These are phyloP conservation scores for Alexandromys fortis DNA, from an alignment of 2,113 vertebrate genomes.

Conservation along the genomic window DNA sequence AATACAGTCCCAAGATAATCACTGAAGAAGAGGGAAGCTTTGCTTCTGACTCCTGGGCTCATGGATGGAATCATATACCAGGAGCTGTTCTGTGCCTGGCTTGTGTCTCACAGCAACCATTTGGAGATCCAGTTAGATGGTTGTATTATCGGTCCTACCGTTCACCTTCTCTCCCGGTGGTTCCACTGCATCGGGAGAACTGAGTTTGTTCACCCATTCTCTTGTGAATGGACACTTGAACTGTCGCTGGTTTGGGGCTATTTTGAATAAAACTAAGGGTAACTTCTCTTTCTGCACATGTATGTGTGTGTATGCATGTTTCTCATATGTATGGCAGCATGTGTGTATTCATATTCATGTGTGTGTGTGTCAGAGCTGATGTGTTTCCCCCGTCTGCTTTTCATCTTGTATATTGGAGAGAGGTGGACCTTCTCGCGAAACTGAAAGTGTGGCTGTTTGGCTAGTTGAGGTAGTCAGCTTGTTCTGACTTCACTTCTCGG, in stretches of 20 bases:
- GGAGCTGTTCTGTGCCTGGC: background rate
- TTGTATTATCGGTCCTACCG: background rate
- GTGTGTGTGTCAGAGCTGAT: background rate
- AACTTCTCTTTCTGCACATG: background rate
- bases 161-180: background rate
- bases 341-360: background rate
- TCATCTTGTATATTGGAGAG: background rate
- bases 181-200: background rate
- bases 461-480: background rate
- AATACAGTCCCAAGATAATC: background rate
- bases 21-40: background rate
- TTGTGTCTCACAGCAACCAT: background rate
- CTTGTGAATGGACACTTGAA: background rate
- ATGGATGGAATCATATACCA: background rate
- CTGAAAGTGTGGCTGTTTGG: background rate
- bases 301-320: background rate
- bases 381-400: background rate
- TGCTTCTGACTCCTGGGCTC: background rate
- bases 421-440: background rate
- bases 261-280: background rate
- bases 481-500: background rate
- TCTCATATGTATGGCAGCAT: background rate
- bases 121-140: background rate
- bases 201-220: background rate
- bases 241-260: background rate